These are phyloP conservation scores for Mesoclemmys tuberculata DNA, from an alignment of 2,113 vertebrate genomes.

Conservation along the genomic window DNA sequence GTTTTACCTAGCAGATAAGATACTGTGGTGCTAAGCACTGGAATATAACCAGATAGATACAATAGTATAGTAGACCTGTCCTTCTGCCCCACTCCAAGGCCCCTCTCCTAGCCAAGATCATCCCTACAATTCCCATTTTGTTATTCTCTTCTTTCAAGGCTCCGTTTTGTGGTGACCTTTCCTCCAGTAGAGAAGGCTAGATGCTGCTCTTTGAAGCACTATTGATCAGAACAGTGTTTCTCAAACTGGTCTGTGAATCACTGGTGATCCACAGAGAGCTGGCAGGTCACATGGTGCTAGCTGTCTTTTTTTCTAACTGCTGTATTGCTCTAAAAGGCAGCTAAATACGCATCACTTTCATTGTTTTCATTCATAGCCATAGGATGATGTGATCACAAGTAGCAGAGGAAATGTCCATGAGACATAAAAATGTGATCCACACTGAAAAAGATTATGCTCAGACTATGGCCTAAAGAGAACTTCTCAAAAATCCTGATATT, in stretches of 20 bases:
- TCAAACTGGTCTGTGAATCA: accelerated
- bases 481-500: background rate
- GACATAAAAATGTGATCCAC: background rate
- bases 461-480: background rate
- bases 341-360: background rate
- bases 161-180: background rate
- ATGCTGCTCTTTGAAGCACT: background rate
- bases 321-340: accelerated
- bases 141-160: background rate
- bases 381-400: background rate
- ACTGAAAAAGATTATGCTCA: background rate
- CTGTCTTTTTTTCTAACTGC: background rate
- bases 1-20: background rate
- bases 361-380: background rate
- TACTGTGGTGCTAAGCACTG: background rate
- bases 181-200: background rate
- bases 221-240: background rate
- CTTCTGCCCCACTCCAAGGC: background rate
- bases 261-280: background rate
- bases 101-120: background rate
- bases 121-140: background rate
- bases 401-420: background rate
- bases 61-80: background rate
- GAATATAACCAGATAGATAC: background rate
- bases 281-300: background rate